These are phyloP conservation scores for Plodia interpunctella DNA, from an alignment of 1,140 invertebrate species.

Conservation along the genomic window DNA sequence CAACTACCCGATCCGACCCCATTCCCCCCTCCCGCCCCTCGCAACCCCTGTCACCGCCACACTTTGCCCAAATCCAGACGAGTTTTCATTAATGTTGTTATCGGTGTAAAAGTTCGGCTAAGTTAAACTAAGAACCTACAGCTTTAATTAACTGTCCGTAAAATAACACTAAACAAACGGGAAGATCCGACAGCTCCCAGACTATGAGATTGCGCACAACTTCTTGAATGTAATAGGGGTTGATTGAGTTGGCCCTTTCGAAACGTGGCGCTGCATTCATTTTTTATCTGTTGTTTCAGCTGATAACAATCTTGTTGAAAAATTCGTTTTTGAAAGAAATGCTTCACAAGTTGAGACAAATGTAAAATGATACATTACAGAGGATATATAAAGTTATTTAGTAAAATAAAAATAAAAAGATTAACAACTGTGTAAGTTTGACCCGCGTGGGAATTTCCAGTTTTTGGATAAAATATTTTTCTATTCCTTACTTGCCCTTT, in stretches of 20 bases:
- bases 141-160: constrained; percentile 70
- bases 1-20: constrained; percentile 39
- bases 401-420: no score
- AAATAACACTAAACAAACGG: constrained; percentile 53
- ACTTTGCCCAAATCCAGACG: constrained; percentile 63
- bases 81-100: constrained; percentile 75
- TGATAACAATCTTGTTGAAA: not conserved
- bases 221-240: constrained; percentile 18
- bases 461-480: no score
- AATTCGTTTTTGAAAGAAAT: no score
- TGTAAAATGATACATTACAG: no score
- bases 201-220: constrained; percentile 20
- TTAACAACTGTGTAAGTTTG: no score
- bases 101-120: constrained; percentile 65
- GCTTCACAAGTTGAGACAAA: no score
- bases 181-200: constrained; percentile 32
- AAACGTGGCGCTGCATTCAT: not conserved
- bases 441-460: no score
- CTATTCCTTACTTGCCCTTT: no score
- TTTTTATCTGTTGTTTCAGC: constrained; percentile 2
- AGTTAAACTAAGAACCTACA: constrained; percentile 63
- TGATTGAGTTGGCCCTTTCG: constrained; percentile 5
- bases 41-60: constrained; percentile 58
- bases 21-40: constrained; percentile 42
- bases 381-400: no score